Percentiles rank a stretch among this genome's conserved stretches.
These are phyloP conservation scores for Lophochroa leadbeateri DNA, from an alignment of 2,113 vertebrate species.

Conservation along the genomic window DNA sequence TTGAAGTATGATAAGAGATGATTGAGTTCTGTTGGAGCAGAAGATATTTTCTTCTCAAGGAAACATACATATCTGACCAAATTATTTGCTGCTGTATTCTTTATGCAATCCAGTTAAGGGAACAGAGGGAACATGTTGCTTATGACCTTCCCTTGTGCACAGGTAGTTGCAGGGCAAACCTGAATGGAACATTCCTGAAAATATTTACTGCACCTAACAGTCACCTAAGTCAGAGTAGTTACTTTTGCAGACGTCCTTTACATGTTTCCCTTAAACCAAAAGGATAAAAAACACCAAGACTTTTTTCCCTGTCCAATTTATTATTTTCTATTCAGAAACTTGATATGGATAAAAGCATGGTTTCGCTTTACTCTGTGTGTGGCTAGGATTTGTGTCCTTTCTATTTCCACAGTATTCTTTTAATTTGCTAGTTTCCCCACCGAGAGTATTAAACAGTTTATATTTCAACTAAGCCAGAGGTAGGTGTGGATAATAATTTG, in stretches of 20 bases:
- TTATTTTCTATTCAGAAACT: neutral
- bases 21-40: neutral
- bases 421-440: neutral
- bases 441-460: neutral
- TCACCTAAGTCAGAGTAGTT: neutral
- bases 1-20: neutral
- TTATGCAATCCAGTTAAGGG: neutral
- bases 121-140: neutral
- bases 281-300: neutral
- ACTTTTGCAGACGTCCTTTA: neutral
- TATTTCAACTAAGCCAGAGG: neutral
- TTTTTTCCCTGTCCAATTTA: neutral
- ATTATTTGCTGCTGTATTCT: neutral
- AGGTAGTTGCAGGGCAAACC: neutral
- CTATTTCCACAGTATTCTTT: conserved; percentile 15
- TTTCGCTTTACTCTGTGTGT: conserved; percentile 3
- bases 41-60: neutral
- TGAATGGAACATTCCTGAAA: neutral
- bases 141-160: neutral
- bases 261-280: conserved; percentile 14
- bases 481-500: neutral
- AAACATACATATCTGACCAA: neutral
- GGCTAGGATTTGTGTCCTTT: neutral
- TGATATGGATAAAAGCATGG: neutral
- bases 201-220: neutral